Conservation (phyloP, 2,888 invertebrate species). For the Acanthacorydalis orientalis region DNA sequence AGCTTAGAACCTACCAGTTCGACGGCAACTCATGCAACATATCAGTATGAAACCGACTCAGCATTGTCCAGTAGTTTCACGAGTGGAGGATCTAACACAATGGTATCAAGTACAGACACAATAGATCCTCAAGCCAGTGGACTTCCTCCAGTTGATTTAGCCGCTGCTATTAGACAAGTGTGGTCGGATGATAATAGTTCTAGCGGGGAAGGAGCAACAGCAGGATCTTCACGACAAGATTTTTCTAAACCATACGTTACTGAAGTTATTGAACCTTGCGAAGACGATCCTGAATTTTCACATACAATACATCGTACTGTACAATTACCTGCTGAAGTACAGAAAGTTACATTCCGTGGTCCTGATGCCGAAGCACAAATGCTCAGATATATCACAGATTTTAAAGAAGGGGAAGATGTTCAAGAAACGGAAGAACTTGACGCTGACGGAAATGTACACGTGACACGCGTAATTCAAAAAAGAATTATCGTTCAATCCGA, state of each 20-base stretch:
- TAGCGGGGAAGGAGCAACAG: slow-evolving; percentile 15
- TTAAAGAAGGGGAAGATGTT: slow-evolving; percentile 32
- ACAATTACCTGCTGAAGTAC: slow-evolving; percentile 31
- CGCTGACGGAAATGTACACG: slow-evolving; percentile 33
- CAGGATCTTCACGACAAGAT: slow-evolving; percentile 18
- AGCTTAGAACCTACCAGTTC: slow-evolving; percentile 64
- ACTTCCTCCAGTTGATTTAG: slow-evolving; percentile 27
- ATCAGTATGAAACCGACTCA: slow-evolving; percentile 70
- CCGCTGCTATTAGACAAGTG: slow-evolving; percentile 24
- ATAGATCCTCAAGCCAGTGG: slow-evolving; percentile 40
- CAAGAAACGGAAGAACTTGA: slow-evolving; percentile 33
- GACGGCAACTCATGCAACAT: slow-evolving; percentile 66
- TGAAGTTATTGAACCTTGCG: slow-evolving; percentile 29
- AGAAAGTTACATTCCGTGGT: slow-evolving; percentile 33
- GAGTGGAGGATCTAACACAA: slow-evolving; percentile 67
- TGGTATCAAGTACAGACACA: slow-evolving; percentile 62
- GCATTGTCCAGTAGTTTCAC: slow-evolving; percentile 75
- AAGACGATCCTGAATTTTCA: slow-evolving; percentile 26
- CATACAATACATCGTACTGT: slow-evolving; percentile 30
- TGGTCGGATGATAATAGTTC: slow-evolving; percentile 28
- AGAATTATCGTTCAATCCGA: slow-evolving; percentile 25
- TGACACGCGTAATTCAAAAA: slow-evolving; percentile 30
- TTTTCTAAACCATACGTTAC: slow-evolving; percentile 27
- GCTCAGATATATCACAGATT: slow-evolving; percentile 30
- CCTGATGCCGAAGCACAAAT: slow-evolving; percentile 32